Percentiles rank a stretch among this genome's conserved stretches.
Conservation (phyloP, 2,888 invertebrate genomes). For the Eurois occulta region DNA sequence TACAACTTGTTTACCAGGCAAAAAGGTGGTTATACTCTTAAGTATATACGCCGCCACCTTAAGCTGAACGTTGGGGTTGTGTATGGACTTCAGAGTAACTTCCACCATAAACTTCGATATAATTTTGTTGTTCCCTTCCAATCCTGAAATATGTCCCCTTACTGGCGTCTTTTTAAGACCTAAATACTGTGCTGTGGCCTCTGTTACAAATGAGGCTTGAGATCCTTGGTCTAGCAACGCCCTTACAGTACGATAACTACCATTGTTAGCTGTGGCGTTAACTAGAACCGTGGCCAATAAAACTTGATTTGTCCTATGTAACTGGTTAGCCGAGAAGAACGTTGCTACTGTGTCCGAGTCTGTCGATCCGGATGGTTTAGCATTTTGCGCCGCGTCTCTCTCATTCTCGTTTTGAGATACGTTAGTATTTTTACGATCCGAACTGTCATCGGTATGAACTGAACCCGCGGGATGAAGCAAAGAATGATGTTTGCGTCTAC, state of each 20-base stretch:
- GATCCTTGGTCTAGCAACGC: no score
- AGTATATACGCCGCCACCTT: background rate
- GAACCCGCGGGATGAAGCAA: background rate
- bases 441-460: background rate
- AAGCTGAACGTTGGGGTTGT: background rate
- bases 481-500: conserved; percentile 10
- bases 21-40: background rate
- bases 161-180: background rate
- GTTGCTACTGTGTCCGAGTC: background rate
- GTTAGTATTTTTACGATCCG: background rate
- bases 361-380: background rate
- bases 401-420: no score
- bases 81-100: background rate
- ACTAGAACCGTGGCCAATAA: conserved; percentile 2
- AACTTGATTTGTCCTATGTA: background rate
- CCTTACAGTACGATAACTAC: background rate
- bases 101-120: background rate
- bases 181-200: background rate
- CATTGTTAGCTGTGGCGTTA: background rate
- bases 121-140: background rate
- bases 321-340: background rate
- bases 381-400: background rate
- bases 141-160: background rate
- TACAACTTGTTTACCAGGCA: background rate
- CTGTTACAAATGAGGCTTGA: background rate